These are phyloP conservation scores for Potamilus streckersoni DNA, from an alignment of 1,140 invertebrate species.

Conservation along the genomic window DNA sequence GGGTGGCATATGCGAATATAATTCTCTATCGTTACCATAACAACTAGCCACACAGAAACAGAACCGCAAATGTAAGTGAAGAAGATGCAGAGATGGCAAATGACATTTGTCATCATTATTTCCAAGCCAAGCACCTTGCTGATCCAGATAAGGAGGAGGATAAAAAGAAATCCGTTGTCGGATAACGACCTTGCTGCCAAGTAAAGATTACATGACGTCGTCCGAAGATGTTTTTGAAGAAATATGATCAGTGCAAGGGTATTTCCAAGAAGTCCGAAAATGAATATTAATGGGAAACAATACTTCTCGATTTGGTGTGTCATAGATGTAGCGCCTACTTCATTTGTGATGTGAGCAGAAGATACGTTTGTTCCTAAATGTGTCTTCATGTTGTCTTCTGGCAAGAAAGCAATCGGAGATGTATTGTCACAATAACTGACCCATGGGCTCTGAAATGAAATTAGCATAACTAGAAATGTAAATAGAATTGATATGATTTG, in stretches of 20 bases:
- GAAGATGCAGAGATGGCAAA: conserved; percentile 62
- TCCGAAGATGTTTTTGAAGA: conserved; percentile 30
- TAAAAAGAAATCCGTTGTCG: conserved; percentile 43
- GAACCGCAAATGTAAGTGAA: conserved; percentile 61
- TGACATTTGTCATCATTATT: conserved; percentile 43
- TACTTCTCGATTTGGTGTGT: conserved; percentile 16
- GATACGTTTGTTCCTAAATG: too few species aligned
- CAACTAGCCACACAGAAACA: conserved; percentile 65
- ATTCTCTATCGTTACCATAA: conserved; percentile 49
- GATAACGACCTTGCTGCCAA: conserved; percentile 43
- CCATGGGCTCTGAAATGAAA: too few species aligned
- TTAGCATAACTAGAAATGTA: too few species aligned
- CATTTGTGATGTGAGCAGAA: too few species aligned
- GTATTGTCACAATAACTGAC: too few species aligned
- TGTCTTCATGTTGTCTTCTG: too few species aligned
- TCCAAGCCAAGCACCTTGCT: conserved; percentile 67
- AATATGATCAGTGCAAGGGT: conserved; percentile 37
- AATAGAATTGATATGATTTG: too few species aligned
- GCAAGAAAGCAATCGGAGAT: too few species aligned
- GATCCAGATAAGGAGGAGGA: conserved; percentile 69
- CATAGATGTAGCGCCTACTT: too few species aligned
- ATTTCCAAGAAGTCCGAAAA: conserved; percentile 46
- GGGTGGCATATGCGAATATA: conserved; percentile 61
- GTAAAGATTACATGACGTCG: conserved; percentile 47
- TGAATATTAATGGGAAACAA: conserved; percentile 37